Evolutionary conservation across 2,888 invertebrate genomes (phyloP).

Genomic region (Apamea crenata): DNA sequence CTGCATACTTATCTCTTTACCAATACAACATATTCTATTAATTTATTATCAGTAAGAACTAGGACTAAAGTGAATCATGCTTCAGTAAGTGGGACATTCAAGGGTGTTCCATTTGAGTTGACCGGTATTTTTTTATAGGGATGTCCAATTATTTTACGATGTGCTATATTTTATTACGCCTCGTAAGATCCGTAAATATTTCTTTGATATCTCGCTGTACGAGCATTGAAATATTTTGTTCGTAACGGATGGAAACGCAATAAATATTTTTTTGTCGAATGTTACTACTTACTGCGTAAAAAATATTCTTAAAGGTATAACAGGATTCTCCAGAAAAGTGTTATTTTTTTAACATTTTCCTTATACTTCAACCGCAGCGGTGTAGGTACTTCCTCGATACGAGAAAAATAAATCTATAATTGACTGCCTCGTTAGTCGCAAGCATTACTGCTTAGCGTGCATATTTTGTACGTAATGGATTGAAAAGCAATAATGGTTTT

Average conservation of each 20-base stretch:
- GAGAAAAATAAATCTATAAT: not conserved
- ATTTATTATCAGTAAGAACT: not conserved
- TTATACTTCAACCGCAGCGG: too few relatives aligned
- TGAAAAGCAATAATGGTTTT: too few relatives aligned
- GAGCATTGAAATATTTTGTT: conserved; percentile 40
- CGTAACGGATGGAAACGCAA: not conserved
- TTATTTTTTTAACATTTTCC: not conserved
- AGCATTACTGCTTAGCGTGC: too few relatives aligned
- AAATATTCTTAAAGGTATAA: not conserved
- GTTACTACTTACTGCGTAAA: not conserved
- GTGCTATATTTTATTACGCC: conserved; percentile 58
- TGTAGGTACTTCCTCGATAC: not conserved
- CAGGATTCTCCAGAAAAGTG: not conserved
- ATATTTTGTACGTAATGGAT: too few relatives aligned
- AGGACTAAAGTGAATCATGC: conserved; percentile 9
- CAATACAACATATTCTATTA: not conserved
- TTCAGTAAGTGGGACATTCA: not conserved
- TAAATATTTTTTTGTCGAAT: conserved; percentile 22
- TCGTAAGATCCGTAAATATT: conserved; percentile 54
- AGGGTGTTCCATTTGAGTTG: conserved; percentile 51
- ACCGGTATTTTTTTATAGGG: conserved; percentile 62
- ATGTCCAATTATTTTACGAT: conserved; percentile 64
- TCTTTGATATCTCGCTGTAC: conserved; percentile 49
- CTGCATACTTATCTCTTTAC: too few relatives aligned
- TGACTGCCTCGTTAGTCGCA: not conserved